phyloP scores from a whole-genome alignment of 2,888 invertebrate genomes.

The Unio pictorum region DNA sequence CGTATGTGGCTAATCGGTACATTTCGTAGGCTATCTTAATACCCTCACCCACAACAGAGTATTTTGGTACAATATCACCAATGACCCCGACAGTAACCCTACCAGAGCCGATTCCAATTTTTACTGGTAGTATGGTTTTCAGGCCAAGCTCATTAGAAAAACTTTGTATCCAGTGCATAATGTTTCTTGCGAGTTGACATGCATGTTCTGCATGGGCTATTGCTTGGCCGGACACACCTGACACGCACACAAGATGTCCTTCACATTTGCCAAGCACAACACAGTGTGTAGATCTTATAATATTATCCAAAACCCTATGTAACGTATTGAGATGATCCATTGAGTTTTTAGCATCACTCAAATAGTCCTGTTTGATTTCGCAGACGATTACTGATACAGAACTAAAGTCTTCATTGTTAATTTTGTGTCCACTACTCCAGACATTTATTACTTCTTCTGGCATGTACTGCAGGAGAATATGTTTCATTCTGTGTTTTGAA shows the following conservation, averaged over 20 bases:
- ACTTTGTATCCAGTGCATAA: too few relatives aligned
- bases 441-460: constrained; percentile 17
- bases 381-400: too few relatives aligned
- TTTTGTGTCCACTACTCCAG: constrained; percentile 46
- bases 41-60: constrained; percentile 37
- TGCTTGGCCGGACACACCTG: too few relatives aligned
- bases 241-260: too few relatives aligned
- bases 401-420: constrained; percentile 8
- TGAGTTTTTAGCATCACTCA: too few relatives aligned
- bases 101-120: constrained; percentile 30
- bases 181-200: too few relatives aligned
- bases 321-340: too few relatives aligned
- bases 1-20: constrained; percentile 19
- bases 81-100: constrained; percentile 44
- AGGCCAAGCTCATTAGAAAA: constrained; percentile 13
- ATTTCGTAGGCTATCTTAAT: constrained; percentile 38
- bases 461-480: constrained; percentile 53
- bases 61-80: constrained; percentile 37
- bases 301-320: too few relatives aligned
- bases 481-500: constrained; percentile 49
- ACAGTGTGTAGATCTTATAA: too few relatives aligned
- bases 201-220: too few relatives aligned
- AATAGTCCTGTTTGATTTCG: too few relatives aligned
- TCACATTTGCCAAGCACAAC: too few relatives aligned
- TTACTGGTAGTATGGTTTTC: constrained; percentile 11